Evolutionary conservation across 1,140 invertebrate species (phyloP), one percentile per base, ranked within the genome.

Genomic region (Eubasilissa regina): DNA sequence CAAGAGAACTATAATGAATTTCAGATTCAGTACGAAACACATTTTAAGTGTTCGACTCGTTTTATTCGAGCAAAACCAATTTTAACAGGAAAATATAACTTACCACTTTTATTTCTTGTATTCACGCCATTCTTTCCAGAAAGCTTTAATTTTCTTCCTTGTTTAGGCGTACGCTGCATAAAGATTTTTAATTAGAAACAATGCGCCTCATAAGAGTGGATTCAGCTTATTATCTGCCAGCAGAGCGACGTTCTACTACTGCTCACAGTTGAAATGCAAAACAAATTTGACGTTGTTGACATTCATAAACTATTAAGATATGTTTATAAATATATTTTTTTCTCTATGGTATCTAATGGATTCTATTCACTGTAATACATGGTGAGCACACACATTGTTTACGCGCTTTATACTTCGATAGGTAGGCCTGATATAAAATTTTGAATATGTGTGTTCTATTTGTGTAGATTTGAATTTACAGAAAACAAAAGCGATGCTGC

Each of bases 111-210:
- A 0, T 70, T 53, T 70, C 51, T 19, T 51, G 15, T 44, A 56
- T 74, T 78, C 45, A 73, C 68, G 35, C 58, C 77, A 78, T 78
- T 60, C 15, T 73, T 78, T 7, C 55, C 56, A 25, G 77, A 73
- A 9, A 78, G 45, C 43, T 64, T 45, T 62, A 78, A 45, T 78
- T 78, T 78, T 43, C 77, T 73, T 10, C 55, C 70, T 44, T 74
- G 66, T 62, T 78, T 78, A 19, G 77, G 77, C 51, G 77, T 78
- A 15, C 68, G 77, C 17, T 78, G 53, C 77, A 78, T 78, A 70
- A 56, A 78, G 76, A 56, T 25, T 1, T 1, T 70, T 70, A 19
- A 15, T 11, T 51, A 48, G 25, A 25, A 0, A 35, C 58, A 21
- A 25, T 35, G 1, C 8, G 25, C 58, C 35, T 62, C 58, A 62